Evolutionary conservation across 2,888 invertebrate species (phyloP), one percentile per base, ranked within the genome.

Genomic region (Leptarthrus brevirostris): DNA sequence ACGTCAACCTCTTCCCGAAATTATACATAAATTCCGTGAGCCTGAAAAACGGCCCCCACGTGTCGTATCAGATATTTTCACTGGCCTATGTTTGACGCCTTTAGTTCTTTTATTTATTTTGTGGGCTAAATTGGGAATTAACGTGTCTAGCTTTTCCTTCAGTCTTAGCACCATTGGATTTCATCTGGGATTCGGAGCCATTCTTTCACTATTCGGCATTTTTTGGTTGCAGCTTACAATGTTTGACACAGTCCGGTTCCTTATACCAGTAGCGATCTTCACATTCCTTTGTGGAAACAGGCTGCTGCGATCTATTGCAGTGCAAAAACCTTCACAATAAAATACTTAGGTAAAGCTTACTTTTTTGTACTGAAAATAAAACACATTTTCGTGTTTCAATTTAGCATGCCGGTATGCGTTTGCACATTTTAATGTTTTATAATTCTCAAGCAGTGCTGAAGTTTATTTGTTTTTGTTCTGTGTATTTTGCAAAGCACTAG

Each of bases 161-260:
- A 89, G 92, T 24, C 84, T 92, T 70, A 91, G 92, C 83, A 92
- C 96, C n/a, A 83, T 97, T 56, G 88, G 93, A 47, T 99, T 99
- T 87, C 98, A 98, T 84, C 79, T 91, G 2, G 94, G 97, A 74
- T 89, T 98, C 47, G 95, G 92, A 83, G 91, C 95, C 90, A 96
- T 97, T 74, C 92, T 98, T 81, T 88, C 87, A 0, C 89, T 99
- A 72, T 98, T 97, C 87, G 91, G 90, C 71, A 85, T 93, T 80
- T 96, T 99, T 87, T 99, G 98, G 97, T 86, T 96, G 79, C 89
- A 92, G 82, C 87, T 98, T 79, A 92, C 96, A 82, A 99, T 99
- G 98, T 99, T 99, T 87, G 91, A 93, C 78, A 97, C 98, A 16
- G 87, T 97, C 80, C 93, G 95, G 79, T 96, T 95, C 87, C 88